Conservation (phyloP, 2,797 vertebrate genomes). For the Pangasius macronema region DNA sequence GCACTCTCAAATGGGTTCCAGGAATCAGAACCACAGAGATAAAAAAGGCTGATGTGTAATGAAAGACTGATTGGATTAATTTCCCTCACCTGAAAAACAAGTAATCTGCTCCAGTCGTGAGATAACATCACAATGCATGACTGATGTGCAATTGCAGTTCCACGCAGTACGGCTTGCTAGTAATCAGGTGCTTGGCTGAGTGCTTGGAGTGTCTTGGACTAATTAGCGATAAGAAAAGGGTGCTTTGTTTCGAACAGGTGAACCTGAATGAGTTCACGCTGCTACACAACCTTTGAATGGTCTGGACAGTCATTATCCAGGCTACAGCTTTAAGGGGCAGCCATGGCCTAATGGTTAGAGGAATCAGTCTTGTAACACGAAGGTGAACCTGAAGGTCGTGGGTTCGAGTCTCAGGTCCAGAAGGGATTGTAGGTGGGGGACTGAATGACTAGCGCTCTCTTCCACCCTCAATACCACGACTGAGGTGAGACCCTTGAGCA, state of each 20-base stretch:
- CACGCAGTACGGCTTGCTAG: slow-evolving; percentile 63
- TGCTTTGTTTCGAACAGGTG: slow-evolving; percentile 71
- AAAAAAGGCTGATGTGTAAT: slow-evolving; percentile 50
- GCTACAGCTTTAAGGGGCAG: not conserved
- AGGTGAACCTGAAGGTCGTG: too few species aligned
- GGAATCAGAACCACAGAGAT: slow-evolving; percentile 36
- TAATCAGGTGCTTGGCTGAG: slow-evolving; percentile 73
- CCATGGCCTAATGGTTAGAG: too few species aligned
- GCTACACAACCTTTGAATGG: slow-evolving; percentile 40
- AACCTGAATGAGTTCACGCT: slow-evolving; percentile 56
- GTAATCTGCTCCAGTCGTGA: slow-evolving; percentile 57
- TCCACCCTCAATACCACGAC: too few species aligned
- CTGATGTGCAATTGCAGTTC: slow-evolving; percentile 68
- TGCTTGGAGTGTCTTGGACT: slow-evolving; percentile 63
- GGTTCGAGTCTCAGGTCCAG: too few species aligned
- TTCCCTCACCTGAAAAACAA: slow-evolving; percentile 57
- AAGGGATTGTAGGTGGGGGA: too few species aligned
- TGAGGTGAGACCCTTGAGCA: too few species aligned
- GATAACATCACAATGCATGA: slow-evolving; percentile 69
- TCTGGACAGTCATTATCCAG: not conserved
- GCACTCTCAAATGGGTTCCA: slow-evolving; percentile 48
- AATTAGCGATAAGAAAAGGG: slow-evolving; percentile 76
- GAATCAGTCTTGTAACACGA: too few species aligned
- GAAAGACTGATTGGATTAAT: slow-evolving; percentile 74
- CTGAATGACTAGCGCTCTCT: too few species aligned